Conservation (phyloP, 2,113 vertebrate genomes). For the Gadus chalcogrammus region DNA sequence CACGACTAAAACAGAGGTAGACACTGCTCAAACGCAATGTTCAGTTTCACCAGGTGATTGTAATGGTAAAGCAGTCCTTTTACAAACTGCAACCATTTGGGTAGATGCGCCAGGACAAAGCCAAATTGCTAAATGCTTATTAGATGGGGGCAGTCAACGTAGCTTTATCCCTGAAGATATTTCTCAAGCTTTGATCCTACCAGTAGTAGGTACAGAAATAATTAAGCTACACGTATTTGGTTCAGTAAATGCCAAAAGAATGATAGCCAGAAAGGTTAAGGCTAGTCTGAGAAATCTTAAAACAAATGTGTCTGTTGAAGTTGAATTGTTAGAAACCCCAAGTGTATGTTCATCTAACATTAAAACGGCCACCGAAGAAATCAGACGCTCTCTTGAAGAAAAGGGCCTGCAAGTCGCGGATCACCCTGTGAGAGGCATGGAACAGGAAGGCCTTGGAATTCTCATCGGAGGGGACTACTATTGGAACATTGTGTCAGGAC, state of each 20-base stretch:
- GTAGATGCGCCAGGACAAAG: neutral
- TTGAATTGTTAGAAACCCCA: neutral
- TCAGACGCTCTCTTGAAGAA: neutral
- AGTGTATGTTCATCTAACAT: neutral
- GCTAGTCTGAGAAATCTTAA: neutral
- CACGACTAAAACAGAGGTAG: no score
- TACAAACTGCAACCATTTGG: neutral
- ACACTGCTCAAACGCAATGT: no score
- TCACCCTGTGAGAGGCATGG: neutral
- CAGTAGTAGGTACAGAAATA: neutral
- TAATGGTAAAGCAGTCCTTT: neutral
- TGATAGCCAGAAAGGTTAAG: neutral
- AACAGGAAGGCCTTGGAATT: neutral
- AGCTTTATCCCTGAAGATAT: neutral
- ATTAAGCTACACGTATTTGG: neutral
- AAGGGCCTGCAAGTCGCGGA: neutral
- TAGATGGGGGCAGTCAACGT: neutral
- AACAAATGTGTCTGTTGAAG: neutral
- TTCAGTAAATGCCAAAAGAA: neutral
- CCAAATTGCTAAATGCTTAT: neutral
- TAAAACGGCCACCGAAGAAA: neutral
- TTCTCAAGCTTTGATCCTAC: neutral
- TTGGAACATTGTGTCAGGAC: neutral
- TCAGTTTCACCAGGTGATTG: no score
- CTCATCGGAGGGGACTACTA: constrained; percentile 9